A percentile compares a stretch with the other conserved stretches of the same genome.
phyloP scores from a whole-genome alignment of 2,888 invertebrate species.

The Tipula helvola region DNA sequence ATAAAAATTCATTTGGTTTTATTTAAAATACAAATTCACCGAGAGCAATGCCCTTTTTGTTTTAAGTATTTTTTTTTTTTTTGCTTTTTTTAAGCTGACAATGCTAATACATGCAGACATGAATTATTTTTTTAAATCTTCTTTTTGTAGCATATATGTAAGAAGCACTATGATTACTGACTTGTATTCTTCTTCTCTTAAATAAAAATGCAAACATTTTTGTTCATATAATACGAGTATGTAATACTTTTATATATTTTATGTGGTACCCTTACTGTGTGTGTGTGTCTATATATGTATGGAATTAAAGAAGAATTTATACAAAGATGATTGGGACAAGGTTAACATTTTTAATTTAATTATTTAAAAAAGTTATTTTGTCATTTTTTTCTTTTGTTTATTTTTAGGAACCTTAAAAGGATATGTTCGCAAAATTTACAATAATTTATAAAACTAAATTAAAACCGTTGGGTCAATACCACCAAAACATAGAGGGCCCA shows the following conservation, averaged over 20 bases:
- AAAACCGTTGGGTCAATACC: background rate
- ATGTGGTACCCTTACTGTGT: background rate
- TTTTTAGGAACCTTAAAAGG: background rate
- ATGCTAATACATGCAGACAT: background rate
- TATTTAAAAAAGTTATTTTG: background rate
- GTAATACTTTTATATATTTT: background rate
- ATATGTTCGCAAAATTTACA: background rate
- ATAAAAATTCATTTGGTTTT: background rate
- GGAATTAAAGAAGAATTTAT: background rate
- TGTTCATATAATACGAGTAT: background rate
- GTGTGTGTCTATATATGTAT: background rate
- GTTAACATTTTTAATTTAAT: background rate
- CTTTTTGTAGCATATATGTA: background rate
- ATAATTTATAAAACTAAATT: background rate
- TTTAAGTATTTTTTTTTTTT: background rate
- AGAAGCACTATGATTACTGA: constrained; percentile 1
- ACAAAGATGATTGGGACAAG: background rate
- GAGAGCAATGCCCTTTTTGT: background rate
- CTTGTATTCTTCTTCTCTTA: background rate
- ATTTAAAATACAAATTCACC: background rate
- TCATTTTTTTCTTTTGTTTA: background rate
- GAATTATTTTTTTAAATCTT: background rate
- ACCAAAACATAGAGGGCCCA: background rate
- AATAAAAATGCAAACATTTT: background rate
- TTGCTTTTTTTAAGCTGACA: background rate